Percentiles rank a stretch among this genome's conserved stretches.
Conservation (phyloP, 2,113 vertebrate genomes). For the Daubentonia madagascariensis region DNA sequence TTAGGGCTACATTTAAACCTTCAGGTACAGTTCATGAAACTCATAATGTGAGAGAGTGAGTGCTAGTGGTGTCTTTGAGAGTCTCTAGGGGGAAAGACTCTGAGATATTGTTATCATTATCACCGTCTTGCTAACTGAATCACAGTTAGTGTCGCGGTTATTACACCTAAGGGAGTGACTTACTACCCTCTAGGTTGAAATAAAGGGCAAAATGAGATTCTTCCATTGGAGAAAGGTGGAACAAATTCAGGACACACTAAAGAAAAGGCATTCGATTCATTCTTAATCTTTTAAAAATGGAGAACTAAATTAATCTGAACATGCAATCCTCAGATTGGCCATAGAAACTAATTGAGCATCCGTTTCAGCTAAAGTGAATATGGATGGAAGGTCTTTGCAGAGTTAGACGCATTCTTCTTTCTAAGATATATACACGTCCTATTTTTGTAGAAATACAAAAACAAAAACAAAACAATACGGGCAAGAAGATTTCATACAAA, state of each 20-base stretch:
- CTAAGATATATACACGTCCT: neutral
- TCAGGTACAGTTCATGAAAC: constrained; percentile 73
- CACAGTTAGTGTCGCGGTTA: constrained; percentile 64
- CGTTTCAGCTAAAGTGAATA: constrained; percentile 4
- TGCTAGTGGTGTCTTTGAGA: neutral
- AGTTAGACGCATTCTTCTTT: neutral
- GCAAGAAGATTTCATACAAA: neutral
- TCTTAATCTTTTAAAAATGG: constrained; percentile 23
- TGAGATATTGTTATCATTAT: constrained; percentile 75
- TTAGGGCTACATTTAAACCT: constrained; percentile 60
- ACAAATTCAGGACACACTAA: constrained; percentile 48
- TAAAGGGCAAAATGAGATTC: constrained; percentile 53
- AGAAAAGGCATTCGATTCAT: constrained; percentile 16
- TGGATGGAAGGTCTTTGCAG: neutral
- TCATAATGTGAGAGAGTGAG: constrained; percentile 46
- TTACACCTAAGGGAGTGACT: constrained; percentile 58
- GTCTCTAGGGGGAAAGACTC: constrained; percentile 42
- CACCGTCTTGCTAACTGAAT: constrained; percentile 53
- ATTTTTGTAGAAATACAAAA: constrained; percentile 33
- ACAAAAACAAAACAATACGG: neutral
- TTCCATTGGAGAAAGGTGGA: constrained; percentile 33
- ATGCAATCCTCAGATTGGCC: constrained; percentile 26
- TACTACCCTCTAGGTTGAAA: constrained; percentile 66
- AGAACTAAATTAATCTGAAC: constrained; percentile 60
- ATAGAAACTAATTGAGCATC: neutral